These are phyloP conservation scores for Laterallus jamaicensis DNA, from an alignment of 2,113 vertebrate species.

Conservation along the genomic window DNA sequence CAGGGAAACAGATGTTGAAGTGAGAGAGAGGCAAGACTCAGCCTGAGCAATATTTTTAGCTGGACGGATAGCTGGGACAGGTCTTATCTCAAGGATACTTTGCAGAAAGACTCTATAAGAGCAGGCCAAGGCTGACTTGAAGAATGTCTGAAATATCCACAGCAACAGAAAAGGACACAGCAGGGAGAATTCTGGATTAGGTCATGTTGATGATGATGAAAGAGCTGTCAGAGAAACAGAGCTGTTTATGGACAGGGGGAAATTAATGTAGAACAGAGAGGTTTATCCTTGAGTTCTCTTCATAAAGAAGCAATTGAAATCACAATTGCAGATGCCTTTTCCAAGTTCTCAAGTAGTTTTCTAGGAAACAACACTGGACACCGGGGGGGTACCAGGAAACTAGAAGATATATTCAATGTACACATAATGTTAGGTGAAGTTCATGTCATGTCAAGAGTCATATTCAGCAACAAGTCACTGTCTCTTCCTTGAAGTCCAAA, in stretches of 20 bases:
- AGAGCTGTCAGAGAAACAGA: neutral
- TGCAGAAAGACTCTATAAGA: neutral
- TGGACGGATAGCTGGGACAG: neutral
- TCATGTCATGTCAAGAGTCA: neutral
- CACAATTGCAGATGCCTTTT: neutral
- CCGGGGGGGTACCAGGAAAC: neutral
- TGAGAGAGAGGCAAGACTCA: neutral
- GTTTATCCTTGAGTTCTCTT: neutral
- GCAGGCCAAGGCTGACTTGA: neutral
- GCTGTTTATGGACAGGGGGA: neutral
- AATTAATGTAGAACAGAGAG: neutral
- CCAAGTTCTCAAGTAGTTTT: neutral
- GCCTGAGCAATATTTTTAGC: neutral
- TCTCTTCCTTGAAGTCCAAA: neutral
- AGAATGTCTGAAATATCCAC: neutral
- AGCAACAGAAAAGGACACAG: neutral
- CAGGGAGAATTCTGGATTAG: slow-evolving; percentile 4
- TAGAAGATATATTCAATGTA: neutral
- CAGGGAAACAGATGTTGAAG: neutral
- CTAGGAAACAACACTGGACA: neutral
- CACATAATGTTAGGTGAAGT: neutral
- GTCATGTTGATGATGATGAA: slow-evolving; percentile 36
- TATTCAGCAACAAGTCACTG: neutral
- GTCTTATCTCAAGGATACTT: neutral
- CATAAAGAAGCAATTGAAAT: neutral